These are phyloP conservation scores for Mythimna loreyi DNA, from an alignment of 2,888 invertebrate species.

Conservation along the genomic window DNA sequence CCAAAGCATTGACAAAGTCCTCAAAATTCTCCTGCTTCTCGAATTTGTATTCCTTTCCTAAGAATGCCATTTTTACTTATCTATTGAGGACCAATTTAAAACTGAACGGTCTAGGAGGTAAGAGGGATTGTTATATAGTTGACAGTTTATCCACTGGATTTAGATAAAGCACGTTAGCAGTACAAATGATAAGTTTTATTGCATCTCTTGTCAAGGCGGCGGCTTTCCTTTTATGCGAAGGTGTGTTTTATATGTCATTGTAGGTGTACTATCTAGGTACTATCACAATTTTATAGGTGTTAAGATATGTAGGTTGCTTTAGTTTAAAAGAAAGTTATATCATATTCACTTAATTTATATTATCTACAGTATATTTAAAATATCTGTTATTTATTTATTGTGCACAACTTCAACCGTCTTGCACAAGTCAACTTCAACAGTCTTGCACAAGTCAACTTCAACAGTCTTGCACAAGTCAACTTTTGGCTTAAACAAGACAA, in stretches of 20 bases:
- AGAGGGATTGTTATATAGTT: slow-evolving; percentile 41
- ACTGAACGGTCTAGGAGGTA: slow-evolving; percentile 22
- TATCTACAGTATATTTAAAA: too few relatives aligned
- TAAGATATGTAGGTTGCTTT: background rate
- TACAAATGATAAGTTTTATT: slow-evolving; percentile 55
- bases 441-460: too few relatives aligned
- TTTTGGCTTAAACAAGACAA: too few relatives aligned
- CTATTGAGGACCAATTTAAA: slow-evolving; percentile 1
- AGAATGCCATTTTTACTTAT: slow-evolving; percentile 71
- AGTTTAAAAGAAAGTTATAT: background rate
- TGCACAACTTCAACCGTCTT: too few relatives aligned
- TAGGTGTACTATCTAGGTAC: background rate
- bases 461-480: too few relatives aligned
- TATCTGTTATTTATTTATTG: too few relatives aligned
- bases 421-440: too few relatives aligned
- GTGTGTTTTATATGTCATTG: slow-evolving; percentile 18
- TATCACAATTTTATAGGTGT: background rate
- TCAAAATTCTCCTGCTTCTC: slow-evolving; percentile 73
- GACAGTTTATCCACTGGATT: slow-evolving; percentile 40
- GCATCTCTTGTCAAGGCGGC: slow-evolving; percentile 30
- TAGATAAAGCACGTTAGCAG: slow-evolving; percentile 30
- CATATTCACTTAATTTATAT: too few relatives aligned
- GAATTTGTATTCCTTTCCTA: slow-evolving; percentile 71
- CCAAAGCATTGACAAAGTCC: slow-evolving; percentile 67
- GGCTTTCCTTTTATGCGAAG: slow-evolving; percentile 14